These are phyloP conservation scores for Cephus nigrinus DNA, from an alignment of 2,888 invertebrate genomes.

Conservation along the genomic window DNA sequence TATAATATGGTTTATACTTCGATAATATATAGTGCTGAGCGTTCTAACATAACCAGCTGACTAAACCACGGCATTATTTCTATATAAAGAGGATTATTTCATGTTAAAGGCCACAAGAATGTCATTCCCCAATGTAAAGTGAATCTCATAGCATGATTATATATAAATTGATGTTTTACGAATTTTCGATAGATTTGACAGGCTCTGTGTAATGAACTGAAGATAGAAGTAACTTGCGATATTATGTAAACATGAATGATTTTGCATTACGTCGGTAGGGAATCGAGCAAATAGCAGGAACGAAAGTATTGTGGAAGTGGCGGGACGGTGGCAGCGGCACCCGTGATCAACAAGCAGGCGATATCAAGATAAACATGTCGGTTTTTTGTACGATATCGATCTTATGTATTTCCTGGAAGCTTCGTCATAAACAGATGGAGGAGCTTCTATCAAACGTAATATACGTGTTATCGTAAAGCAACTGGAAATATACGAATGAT, in stretches of 20 bases:
- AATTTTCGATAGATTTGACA: not conserved
- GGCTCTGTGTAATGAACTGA: not conserved
- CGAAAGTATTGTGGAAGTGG: not conserved
- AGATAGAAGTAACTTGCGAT: not conserved
- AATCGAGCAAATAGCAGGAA: not conserved
- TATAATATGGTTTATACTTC: not conserved
- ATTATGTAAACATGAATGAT: not conserved
- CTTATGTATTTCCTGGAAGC: not conserved
- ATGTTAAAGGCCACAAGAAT: not conserved
- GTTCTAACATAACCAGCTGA: not conserved
- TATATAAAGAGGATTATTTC: not conserved
- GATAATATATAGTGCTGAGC: not conserved
- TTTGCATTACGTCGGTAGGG: not conserved
- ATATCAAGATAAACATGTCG: slow-evolving; percentile 8
- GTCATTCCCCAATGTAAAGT: not conserved
- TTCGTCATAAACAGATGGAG: not conserved
- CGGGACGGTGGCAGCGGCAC: not conserved
- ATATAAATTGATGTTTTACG: not conserved
- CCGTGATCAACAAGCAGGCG: slow-evolving; percentile 4
- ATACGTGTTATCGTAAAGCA: not conserved
- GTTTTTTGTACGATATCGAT: slow-evolving; percentile 7
- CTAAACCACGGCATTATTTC: not conserved
- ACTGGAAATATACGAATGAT: not conserved
- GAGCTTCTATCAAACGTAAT: not conserved
- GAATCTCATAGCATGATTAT: not conserved